Base-by-base conservation (phyloP, 2,113 vertebrate species). In the Nicator chloris region DNA sequence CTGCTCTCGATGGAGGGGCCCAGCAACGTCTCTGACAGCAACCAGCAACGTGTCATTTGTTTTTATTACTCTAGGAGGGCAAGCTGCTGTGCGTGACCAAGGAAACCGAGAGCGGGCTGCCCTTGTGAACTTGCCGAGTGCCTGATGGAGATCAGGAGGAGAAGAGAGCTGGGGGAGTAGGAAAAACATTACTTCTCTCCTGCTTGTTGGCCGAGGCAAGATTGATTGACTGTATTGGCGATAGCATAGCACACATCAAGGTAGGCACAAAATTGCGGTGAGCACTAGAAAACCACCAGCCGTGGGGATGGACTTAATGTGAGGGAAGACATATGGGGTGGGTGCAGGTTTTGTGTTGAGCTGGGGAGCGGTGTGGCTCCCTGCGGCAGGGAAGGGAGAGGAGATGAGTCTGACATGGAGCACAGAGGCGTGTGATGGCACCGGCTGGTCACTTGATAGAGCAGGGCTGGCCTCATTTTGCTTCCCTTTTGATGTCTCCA, bases 41-140 rank as follows among this genome's bases (percentile, higher is more conserved):
- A 92, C 69, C 92, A 93, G 92, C 91, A 88, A 92, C 19, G 82
- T 97, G 94, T 94, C 94, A 93, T 97, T 97, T 96, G 94, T 94
- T 97, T 94, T 97, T 97, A 97, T 97, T 96, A 96, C 96, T 94
- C 86, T 39, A 28, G 94, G 95, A 97, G 92, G 96, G 95, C 92
- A 93, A 91, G 96, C 94, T 93, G 94, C 94, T 96, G 92, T 88
- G 96, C 83, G 95, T 97, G 96, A 97, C 96, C 96, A 97, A 97
- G 96, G 96, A 97, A 97, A 97, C 96, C 10, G 40, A 95, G 91
- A 83, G 82, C 91, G 40, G 91, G 77, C 96, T 97, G 96, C 96
- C 96, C 96, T 96, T 86, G 72, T 97, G 96, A 96, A 97, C 96
- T 95, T 96, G 94, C 95, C 9, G 94, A 97, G 92, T 56, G 96